Base-by-base conservation (phyloP, 2,888 invertebrate genomes). In the Heliconius sara region DNA sequence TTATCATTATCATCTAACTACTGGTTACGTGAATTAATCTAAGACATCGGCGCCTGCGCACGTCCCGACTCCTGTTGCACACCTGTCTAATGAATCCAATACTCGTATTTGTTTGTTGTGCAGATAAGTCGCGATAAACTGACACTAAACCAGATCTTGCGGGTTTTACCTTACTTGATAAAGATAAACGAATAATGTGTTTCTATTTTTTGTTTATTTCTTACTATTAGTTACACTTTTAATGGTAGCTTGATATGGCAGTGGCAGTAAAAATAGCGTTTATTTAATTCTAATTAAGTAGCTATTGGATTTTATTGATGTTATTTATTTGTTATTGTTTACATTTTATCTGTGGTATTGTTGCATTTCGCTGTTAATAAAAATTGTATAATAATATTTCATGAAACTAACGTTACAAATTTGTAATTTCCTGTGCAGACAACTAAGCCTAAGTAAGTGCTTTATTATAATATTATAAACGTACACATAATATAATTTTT, bases 31-130 rank as follows among this genome's bases (percentile, higher is more conserved):
- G 68, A 39, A 73, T 77, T 79, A 76, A 79, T 79, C 71, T 68
- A 76, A 71, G 52, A 52, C 71, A 60, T 34, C 10, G 70, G 70
- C 60, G 70, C 52, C 72, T 76, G 80, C 80, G 80, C 67, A 63
- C 57, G 76, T 57, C n/a, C 22, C n/a, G 75, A 43, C 66, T 65
- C 9, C 65, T 43, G 65, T 47, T 57, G 43, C 81, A 77, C 81
- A 81, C 81, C 81, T 81, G 81, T 77, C 81, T 68, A 67, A 65
- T 60, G 65, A 79, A 60, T 71, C 80, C 80, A 63, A 77, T 77
- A 74, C 47, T 30, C 16, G 47, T 71, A 79, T 68, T 79, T 68
- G 78, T 73, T 77, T 66, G 70, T 47, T 68, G 66, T 67, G 73
- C 76, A 77, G 72, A 77, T 79, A 77, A 77, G 71, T 57, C 52